These are phyloP conservation scores for Talpa occidentalis DNA, from an alignment of 2,113 vertebrate genomes.

Conservation along the genomic window DNA sequence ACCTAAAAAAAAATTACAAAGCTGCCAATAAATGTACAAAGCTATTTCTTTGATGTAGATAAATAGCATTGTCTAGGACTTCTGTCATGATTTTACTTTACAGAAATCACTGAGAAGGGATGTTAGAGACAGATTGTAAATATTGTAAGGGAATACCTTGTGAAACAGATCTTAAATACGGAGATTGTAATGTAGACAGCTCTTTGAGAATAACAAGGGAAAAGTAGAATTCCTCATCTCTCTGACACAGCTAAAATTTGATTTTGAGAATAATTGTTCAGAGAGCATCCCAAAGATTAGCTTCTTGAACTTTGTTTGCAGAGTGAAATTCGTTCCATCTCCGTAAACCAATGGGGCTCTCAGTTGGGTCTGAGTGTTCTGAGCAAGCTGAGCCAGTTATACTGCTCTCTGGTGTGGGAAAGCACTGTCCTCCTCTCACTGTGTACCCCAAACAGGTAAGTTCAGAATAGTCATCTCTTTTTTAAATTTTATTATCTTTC, in stretches of 20 bases:
- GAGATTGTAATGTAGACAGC: neutral
- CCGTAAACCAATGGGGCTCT: slow-evolving; percentile 97
- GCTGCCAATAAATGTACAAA: neutral
- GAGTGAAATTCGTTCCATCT: slow-evolving; percentile 97
- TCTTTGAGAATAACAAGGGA: neutral
- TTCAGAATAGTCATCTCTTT: neutral
- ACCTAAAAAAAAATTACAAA: neutral
- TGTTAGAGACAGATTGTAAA: slow-evolving; percentile 1
- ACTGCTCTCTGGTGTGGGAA: slow-evolving; percentile 97
- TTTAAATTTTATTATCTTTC: neutral
- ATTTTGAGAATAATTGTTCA: slow-evolving; percentile 3
- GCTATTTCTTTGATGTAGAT: slow-evolving; percentile 1
- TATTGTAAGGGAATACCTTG: neutral
- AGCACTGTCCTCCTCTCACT: slow-evolving; percentile 97
- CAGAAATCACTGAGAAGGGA: neutral
- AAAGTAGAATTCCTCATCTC: neutral
- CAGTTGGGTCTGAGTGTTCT: slow-evolving; percentile 95
- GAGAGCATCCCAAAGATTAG: neutral
- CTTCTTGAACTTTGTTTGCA: slow-evolving; percentile 77
- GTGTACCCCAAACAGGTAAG: slow-evolving; percentile 96
- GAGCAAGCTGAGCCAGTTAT: slow-evolving; percentile 96
- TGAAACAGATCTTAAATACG: neutral
- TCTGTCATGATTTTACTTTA: neutral
- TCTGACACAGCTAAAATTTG: neutral
- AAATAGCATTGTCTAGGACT: neutral